Evolutionary conservation across 2,888 invertebrate species (phyloP).

Genomic region (Selenia dentaria): DNA sequence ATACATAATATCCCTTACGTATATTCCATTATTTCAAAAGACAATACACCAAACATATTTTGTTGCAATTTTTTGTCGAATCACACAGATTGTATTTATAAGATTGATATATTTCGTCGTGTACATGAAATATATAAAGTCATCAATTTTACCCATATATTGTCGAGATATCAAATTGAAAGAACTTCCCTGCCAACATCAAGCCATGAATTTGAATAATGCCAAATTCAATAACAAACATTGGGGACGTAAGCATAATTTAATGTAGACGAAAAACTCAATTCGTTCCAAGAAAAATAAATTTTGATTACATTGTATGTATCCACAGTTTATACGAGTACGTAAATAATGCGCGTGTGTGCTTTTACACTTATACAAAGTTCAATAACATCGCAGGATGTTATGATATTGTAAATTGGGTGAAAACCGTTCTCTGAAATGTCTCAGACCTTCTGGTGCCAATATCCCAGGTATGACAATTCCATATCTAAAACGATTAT

Average conservation of each 20-base stretch:
- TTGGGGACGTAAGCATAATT: constrained; percentile 28
- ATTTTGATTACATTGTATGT: constrained; percentile 15
- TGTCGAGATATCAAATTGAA: constrained; percentile 8
- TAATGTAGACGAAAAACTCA: constrained; percentile 21
- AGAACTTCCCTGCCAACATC: constrained; percentile 14
- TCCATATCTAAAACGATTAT: constrained; percentile 54
- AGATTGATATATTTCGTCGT: too few species aligned
- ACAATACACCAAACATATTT: too few species aligned
- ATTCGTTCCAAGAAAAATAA: constrained; percentile 21
- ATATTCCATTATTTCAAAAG: too few species aligned
- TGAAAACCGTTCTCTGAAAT: constrained; percentile 62
- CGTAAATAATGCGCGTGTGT: constrained; percentile 10
- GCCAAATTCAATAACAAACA: constrained; percentile 28
- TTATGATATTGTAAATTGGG: constrained; percentile 62
- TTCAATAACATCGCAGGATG: constrained; percentile 48
- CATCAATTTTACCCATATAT: too few species aligned
- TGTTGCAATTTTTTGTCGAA: too few species aligned
- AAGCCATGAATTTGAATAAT: constrained; percentile 17
- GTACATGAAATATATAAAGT: too few species aligned
- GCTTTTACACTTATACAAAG: constrained; percentile 20
- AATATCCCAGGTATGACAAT: constrained; percentile 53
- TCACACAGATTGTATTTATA: too few species aligned
- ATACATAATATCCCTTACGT: too few species aligned
- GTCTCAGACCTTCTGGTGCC: constrained; percentile 43
- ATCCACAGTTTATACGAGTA: constrained; percentile 2